phyloP scores from a whole-genome alignment of 37 sponge, comb jelly and placozoan genomes.

The Aphrocallistes beatrix region DNA sequence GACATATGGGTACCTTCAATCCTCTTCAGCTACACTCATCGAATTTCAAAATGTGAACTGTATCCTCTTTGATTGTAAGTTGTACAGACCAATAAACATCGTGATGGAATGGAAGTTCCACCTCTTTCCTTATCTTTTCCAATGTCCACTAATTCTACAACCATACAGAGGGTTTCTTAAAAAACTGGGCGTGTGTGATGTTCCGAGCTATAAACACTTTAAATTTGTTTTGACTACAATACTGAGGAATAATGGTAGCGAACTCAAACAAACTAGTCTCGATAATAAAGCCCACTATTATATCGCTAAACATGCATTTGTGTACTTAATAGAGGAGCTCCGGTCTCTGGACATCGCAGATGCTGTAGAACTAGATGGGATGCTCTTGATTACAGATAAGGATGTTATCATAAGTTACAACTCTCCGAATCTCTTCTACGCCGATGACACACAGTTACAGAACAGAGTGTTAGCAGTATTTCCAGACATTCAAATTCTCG shows the following conservation, averaged over 20 bases:
- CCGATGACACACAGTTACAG: not conserved
- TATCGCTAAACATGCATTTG: too few relatives aligned
- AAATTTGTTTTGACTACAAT: not conserved
- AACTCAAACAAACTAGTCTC: too few relatives aligned
- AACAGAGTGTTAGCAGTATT: not conserved
- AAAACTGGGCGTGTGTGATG: not conserved
- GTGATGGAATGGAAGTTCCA: not conserved
- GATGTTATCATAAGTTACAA: not conserved
- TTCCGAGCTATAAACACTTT: not conserved
- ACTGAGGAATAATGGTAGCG: not conserved
- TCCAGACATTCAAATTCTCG: not conserved
- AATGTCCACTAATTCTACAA: not conserved
- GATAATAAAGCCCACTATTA: too few relatives aligned
- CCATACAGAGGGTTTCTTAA: not conserved
- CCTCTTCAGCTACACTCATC: not conserved
- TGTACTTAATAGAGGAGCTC: not conserved
- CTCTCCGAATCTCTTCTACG: not conserved
- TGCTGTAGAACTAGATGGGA: not conserved
- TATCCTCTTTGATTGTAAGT: not conserved
- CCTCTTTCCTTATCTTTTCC: not conserved
- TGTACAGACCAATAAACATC: not conserved
- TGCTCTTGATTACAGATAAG: not conserved
- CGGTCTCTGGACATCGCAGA: not conserved
- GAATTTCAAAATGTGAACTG: not conserved
- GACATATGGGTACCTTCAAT: not conserved